These are phyloP conservation scores for Emys orbicularis DNA, from an alignment of 2,797 vertebrate genomes.

Conservation along the genomic window DNA sequence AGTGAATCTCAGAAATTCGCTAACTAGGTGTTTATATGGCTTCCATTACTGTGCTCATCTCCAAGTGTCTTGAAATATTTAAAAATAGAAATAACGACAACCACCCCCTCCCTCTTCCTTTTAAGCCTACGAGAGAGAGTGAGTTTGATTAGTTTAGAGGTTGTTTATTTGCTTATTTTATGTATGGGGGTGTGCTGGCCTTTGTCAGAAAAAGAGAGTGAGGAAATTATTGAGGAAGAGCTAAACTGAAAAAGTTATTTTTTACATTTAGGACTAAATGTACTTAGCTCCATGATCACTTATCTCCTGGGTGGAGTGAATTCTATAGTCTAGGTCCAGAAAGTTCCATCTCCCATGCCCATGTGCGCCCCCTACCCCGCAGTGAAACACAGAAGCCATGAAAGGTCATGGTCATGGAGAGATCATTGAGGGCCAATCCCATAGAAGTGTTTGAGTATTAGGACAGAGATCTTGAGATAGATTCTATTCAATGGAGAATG, in stretches of 20 bases:
- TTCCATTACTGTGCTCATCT: neutral
- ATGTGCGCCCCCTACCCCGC: neutral
- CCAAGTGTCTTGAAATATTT: rapidly evolving
- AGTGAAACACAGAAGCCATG: neutral
- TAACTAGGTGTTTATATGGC: neutral
- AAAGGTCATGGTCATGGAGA: neutral
- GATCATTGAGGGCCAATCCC: neutral
- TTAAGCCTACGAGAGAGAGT: neutral
- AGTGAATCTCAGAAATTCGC: neutral
- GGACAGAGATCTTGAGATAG: neutral
- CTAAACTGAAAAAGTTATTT: conserved; percentile 38
- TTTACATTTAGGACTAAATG: conserved; percentile 25
- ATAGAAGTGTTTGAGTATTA: neutral
- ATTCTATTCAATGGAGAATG: neutral
- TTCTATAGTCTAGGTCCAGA: neutral
- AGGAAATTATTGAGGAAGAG: conserved; percentile 12
- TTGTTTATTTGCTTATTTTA: neutral
- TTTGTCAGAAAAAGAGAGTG: conserved; percentile 16
- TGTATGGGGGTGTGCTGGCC: neutral
- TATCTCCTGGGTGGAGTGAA: neutral
- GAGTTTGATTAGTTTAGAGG: neutral
- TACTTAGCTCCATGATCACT: neutral
- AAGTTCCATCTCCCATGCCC: neutral
- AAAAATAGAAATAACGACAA: neutral
- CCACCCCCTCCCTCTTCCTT: neutral